Conservation (phyloP, 2,888 invertebrate genomes). For the Dioctria linearis region DNA sequence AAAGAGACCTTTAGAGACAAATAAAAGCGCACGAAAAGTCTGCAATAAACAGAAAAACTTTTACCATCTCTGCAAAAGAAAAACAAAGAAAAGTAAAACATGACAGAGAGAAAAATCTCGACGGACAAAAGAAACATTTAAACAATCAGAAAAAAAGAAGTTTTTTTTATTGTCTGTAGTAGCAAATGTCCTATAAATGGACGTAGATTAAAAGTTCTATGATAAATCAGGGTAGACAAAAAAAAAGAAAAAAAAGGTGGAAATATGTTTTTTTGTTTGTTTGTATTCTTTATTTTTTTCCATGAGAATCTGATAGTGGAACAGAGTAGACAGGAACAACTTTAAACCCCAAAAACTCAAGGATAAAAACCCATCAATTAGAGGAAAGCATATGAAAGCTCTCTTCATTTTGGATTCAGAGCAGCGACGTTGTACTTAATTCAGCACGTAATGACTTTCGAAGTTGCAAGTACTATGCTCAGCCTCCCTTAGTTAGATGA, state of each 20-base stretch:
- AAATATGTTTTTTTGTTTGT: neutral
- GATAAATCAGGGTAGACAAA: conserved; percentile 15
- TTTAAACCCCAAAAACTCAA: neutral
- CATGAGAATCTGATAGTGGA: neutral
- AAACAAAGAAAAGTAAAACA: too few relatives aligned
- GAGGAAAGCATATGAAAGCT: neutral
- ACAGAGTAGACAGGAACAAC: neutral
- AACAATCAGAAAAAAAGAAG: neutral
- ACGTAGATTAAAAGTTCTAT: conserved; percentile 13
- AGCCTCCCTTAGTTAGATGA: conserved; percentile 25
- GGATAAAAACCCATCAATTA: conserved; percentile 25
- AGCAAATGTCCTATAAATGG: neutral
- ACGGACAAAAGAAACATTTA: neutral
- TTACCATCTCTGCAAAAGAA: too few relatives aligned
- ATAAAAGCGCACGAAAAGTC: neutral
- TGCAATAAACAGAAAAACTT: too few relatives aligned
- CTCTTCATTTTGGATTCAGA: conserved; percentile 29
- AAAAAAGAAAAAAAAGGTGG: neutral
- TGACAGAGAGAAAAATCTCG: neutral
- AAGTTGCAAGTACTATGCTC: conserved; percentile 8
- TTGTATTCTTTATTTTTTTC: too few relatives aligned
- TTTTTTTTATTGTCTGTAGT: neutral
- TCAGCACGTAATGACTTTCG: conserved; percentile 39
- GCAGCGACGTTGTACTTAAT: conserved; percentile 22
- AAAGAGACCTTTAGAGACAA: neutral